Evolutionary conservation across 2,113 vertebrate species (phyloP), one percentile per base, ranked within the genome.

Genomic region (Siphamia tubifer): DNA sequence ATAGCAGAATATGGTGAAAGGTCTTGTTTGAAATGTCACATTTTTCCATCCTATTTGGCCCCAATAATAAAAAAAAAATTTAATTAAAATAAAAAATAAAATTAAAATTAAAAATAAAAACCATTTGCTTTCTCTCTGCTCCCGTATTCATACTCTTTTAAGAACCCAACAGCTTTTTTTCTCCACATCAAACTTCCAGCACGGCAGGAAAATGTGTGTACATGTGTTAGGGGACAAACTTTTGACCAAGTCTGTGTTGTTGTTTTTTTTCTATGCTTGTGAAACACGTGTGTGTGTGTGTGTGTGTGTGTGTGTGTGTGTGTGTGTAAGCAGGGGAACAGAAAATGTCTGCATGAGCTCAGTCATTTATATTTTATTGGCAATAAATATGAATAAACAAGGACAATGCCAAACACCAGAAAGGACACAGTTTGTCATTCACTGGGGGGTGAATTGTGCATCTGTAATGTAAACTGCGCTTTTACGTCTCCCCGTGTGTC

Each of bases 101-200:
- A n/a, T n/a, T n/a, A n/a, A n/a, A n/a, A n/a, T n/a, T n/a, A n/a
- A n/a, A n/a, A n/a, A n/a, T n/a, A n/a, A 63, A 76, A 81, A 67
- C 35, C 2, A 4, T 17, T 36, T 28, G 63, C 21, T 54, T 68
- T 53, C 39, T 60, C 51, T 11, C 44, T 8, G 7, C 27, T 49
- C 40, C 34, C 38, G 56, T 3, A 17, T 51, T 75, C 51, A 4
- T n/a, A 48, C 64, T 53, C 74, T 70, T 54, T 63, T 66, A 75
- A 71, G 45, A 79, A 47, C 68, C 65, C 68, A 13, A 43, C 34
- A 61, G 55, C 66, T 65, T 71, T 64, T 75, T 74, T 65, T n/a
- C n/a, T n/a, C 57, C 43, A 56, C 81, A 88, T 87, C 31, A 88
- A 79, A 72, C 52, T 80, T 83, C 87, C 53, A 90, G 71, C 54